A percentile compares a stretch with the other conserved stretches of the same genome.
phyloP scores from a whole-genome alignment of 2,797 vertebrate species.

The Crenuchus spilurus region DNA sequence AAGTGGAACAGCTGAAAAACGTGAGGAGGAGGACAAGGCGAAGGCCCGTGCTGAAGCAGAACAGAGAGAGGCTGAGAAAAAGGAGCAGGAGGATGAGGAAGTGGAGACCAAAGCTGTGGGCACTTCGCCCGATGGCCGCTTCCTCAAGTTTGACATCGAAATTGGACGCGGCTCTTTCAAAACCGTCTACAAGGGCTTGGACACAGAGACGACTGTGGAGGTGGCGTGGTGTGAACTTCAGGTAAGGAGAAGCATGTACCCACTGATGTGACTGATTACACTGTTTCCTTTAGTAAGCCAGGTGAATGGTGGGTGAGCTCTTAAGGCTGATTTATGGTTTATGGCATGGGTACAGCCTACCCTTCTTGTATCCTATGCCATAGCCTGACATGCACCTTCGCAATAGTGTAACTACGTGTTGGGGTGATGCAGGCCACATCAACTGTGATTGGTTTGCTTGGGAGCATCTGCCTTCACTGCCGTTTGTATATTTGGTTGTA shows the following conservation, averaged over 20 bases:
- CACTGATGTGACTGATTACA: no score
- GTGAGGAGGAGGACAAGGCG: slow-evolving; percentile 66
- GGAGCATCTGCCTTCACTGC: no score
- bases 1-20: slow-evolving; percentile 36
- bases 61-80: slow-evolving; percentile 74
- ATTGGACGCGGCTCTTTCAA: slow-evolving; percentile 98
- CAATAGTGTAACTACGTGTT: no score
- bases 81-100: slow-evolving; percentile 88
- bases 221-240: slow-evolving; percentile 99
- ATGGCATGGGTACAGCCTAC: no score
- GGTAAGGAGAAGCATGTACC: slow-evolving; percentile 81
- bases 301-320: no score
- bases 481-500: no score
- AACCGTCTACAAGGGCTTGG: slow-evolving; percentile 97
- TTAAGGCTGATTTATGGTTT: no score
- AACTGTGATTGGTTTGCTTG: no score
- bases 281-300: no score
- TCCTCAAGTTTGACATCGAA: slow-evolving; percentile 98
- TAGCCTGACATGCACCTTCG: no score
- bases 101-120: slow-evolving; percentile 96
- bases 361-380: no score
- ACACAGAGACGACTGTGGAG: slow-evolving; percentile 97
- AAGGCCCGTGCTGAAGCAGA: slow-evolving; percentile 79
- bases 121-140: slow-evolving; percentile 92
- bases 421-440: no score